Conservation (phyloP, 2,797 vertebrate genomes). For the Silurus aristotelis region DNA sequence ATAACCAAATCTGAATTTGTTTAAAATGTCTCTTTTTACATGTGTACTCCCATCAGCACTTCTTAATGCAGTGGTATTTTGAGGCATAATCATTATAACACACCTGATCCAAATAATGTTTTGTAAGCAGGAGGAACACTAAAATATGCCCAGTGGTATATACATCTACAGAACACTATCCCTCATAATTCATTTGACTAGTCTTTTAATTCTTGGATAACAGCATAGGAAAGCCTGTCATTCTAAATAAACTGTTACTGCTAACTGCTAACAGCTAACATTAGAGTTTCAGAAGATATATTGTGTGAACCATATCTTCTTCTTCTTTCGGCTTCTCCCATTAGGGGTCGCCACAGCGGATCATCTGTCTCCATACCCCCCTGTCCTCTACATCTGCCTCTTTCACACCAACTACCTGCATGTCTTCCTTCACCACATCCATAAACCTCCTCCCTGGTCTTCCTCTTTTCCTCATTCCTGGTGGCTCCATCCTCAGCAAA, state of each 20-base stretch:
- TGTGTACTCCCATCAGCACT: not conserved
- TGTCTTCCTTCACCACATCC: too few relatives aligned
- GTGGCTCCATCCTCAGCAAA: too few relatives aligned
- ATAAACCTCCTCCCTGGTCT: too few relatives aligned
- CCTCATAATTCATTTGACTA: not conserved
- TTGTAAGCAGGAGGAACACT: not conserved
- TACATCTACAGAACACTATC: not conserved
- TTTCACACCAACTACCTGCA: too few relatives aligned
- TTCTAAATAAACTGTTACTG: not conserved
- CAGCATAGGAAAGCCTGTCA: not conserved
- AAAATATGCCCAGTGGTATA: not conserved
- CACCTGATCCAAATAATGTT: not conserved
- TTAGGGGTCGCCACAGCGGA: too few relatives aligned
- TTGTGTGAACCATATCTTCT: conserved; percentile 5
- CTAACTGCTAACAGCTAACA: not conserved
- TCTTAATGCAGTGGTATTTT: not conserved
- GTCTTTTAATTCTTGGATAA: not conserved
- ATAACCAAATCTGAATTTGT: conserved; percentile 20
- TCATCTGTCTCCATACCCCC: too few relatives aligned
- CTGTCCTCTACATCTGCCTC: too few relatives aligned
- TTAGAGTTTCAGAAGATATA: not conserved
- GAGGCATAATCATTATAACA: not conserved
- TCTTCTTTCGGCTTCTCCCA: too few relatives aligned
- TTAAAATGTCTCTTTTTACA: conserved; percentile 18
- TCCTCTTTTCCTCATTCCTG: too few relatives aligned